These are phyloP conservation scores for Podarcis cretensis DNA, from an alignment of 2,113 vertebrate species.

Conservation along the genomic window DNA sequence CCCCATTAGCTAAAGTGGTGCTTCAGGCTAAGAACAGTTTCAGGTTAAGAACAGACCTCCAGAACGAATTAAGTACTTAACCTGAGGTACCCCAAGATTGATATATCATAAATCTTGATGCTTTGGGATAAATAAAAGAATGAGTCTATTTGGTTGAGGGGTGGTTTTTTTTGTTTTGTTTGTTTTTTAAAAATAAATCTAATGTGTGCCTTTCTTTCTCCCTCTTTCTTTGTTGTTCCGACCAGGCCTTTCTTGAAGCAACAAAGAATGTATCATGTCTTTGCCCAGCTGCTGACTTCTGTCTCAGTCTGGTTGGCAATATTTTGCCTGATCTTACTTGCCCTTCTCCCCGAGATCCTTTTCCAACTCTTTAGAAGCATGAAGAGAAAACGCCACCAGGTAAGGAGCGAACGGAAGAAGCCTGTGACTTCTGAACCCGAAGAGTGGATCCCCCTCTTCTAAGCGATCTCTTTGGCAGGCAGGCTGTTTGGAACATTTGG, in stretches of 20 bases:
- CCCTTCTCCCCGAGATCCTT: constrained; percentile 94
- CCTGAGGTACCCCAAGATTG: too few relatives aligned
- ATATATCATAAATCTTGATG: background rate
- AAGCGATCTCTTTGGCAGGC: constrained; percentile 21
- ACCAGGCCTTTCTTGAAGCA: constrained; percentile 94
- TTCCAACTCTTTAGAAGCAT: constrained; percentile 79
- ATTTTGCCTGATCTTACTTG: constrained; percentile 92
- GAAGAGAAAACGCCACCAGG: constrained; percentile 76
- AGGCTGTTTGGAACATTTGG: constrained; percentile 38
- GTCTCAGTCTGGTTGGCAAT: constrained; percentile 93
- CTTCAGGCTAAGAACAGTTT: too few relatives aligned
- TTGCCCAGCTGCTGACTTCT: constrained; percentile 94
- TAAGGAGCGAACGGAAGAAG: constrained; percentile 68
- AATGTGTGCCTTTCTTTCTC: background rate
- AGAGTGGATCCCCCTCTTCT: constrained; percentile 50
- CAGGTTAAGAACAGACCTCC: too few relatives aligned
- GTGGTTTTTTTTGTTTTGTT: too few relatives aligned
- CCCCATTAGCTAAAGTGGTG: too few relatives aligned
- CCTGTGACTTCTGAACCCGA: background rate
- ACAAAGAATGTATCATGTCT: constrained; percentile 97
- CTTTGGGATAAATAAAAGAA: background rate
- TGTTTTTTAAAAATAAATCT: too few relatives aligned
- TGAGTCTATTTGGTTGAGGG: background rate
- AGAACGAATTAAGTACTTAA: too few relatives aligned
- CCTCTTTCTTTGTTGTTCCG: constrained; percentile 57